These are phyloP conservation scores for Musca vetustissima DNA, from an alignment of 1,140 invertebrate species.

Conservation along the genomic window DNA sequence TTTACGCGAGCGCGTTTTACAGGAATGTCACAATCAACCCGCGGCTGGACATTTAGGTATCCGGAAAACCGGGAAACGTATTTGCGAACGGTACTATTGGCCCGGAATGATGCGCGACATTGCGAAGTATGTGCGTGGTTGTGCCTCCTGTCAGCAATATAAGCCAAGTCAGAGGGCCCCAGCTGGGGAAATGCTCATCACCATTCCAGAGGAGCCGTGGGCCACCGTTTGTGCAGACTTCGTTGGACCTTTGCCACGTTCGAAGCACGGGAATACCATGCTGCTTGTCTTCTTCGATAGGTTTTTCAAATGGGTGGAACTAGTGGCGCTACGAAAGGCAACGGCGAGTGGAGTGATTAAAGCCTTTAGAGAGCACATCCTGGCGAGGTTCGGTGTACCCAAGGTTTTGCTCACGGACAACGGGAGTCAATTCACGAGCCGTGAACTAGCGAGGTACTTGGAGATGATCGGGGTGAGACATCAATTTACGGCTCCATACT, in stretches of 20 bases:
- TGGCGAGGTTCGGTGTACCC: neutral
- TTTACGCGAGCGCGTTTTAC: neutral
- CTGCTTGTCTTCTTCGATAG: neutral
- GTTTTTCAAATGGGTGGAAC: constrained; percentile 18
- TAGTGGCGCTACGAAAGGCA: neutral
- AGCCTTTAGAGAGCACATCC: neutral
- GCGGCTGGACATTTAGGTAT: too few relatives aligned
- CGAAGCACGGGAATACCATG: constrained; percentile 1
- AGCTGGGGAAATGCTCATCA: neutral
- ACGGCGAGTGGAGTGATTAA: neutral
- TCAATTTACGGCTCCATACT: too few relatives aligned
- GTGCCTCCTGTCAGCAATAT: neutral
- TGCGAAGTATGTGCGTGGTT: neutral
- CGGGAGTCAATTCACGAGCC: neutral
- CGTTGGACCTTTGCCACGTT: constrained; percentile 10
- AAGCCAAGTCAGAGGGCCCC: neutral
- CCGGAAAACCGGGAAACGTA: too few relatives aligned
- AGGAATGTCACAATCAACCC: neutral
- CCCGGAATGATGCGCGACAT: constrained; percentile 5
- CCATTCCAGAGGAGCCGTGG: neutral
- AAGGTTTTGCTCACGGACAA: constrained; percentile 4
- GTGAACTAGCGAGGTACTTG: too few relatives aligned
- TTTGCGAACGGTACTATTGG: constrained; percentile 7
- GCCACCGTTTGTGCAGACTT: neutral
- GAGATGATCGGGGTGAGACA: too few relatives aligned